phyloP scores from a whole-genome alignment of 2,888 invertebrate species.

The Schizaphis graminum region DNA sequence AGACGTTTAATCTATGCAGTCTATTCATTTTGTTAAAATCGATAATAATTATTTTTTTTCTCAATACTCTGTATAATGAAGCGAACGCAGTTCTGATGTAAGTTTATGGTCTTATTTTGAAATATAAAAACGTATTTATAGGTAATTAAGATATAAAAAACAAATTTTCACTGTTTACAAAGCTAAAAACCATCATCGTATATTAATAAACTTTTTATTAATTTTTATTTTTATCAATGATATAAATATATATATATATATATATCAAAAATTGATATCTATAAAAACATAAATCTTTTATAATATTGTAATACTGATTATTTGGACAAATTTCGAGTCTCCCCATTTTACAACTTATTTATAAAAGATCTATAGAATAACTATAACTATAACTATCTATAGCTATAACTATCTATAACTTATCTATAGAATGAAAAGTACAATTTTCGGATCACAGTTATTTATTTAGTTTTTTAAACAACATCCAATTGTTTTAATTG shows the following conservation, averaged over 20 bases:
- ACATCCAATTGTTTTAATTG: not conserved
- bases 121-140: not conserved
- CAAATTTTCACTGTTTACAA: not conserved
- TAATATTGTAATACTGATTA: not conserved
- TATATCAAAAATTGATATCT: no score
- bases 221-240: not conserved
- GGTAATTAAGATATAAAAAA: not conserved
- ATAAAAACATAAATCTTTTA: no score
- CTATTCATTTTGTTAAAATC: not conserved
- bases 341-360: not conserved
- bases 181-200: not conserved
- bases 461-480: not conserved
- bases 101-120: not conserved
- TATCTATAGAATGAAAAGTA: no score
- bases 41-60: not conserved
- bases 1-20: not conserved
- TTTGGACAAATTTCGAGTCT: not conserved
- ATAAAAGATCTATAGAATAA: no score
- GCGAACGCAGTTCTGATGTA: not conserved
- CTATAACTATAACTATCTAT: no score
- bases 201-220: not conserved
- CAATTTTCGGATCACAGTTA: not conserved
- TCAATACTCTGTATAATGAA: not conserved
- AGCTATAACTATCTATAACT: no score
- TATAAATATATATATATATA: no score